phyloP scores from a whole-genome alignment of 2,113 vertebrate species.

The Serinus canaria region DNA sequence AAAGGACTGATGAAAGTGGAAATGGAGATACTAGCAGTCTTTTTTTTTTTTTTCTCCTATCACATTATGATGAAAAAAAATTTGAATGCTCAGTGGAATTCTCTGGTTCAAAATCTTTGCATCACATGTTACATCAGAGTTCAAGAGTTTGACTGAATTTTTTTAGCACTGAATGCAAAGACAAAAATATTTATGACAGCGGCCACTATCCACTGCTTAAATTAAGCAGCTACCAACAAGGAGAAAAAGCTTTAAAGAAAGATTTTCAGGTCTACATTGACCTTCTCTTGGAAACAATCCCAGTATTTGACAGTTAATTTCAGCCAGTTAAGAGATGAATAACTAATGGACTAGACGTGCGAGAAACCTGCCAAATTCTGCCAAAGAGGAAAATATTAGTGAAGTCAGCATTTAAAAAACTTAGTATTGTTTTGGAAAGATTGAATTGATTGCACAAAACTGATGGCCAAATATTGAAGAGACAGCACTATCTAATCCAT shows the following conservation, averaged over 20 bases:
- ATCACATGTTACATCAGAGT: background rate
- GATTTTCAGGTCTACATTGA: background rate
- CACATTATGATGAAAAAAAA: background rate
- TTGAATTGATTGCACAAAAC: background rate
- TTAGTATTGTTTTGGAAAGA: background rate
- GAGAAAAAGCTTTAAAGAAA: background rate
- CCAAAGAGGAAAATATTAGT: background rate
- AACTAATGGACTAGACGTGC: background rate
- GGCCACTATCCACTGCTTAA: background rate
- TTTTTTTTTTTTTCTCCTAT: background rate
- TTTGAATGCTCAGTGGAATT: background rate
- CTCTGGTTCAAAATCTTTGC: background rate
- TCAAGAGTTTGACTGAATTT: background rate
- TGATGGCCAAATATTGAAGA: background rate
- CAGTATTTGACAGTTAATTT: background rate
- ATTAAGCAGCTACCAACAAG: background rate
- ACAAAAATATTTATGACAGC: background rate
- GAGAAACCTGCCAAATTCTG: background rate
- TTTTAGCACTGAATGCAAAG: background rate
- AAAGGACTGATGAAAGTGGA: background rate
- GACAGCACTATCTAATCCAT: background rate
- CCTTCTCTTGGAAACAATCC: background rate
- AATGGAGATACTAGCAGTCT: background rate
- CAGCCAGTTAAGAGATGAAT: constrained; percentile 18
- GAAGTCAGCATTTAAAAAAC: background rate